Evolutionary conservation across 2,113 vertebrate species (phyloP).

Genomic region (Xenopus borealis): DNA sequence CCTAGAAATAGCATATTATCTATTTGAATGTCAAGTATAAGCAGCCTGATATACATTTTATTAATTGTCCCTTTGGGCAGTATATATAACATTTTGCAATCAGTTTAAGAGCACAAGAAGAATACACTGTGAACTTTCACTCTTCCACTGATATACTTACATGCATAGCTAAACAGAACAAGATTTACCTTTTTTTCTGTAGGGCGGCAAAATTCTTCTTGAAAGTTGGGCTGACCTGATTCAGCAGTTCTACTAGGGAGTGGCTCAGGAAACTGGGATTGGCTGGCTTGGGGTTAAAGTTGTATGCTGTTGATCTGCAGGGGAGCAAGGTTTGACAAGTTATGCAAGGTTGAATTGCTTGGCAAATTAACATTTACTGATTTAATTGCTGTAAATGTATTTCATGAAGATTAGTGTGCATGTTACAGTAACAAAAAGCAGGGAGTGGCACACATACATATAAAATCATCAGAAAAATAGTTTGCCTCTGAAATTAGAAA

Average conservation of each 20-base stretch:
- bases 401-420: too few relatives aligned
- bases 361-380: not conserved
- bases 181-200: conserved; percentile 88
- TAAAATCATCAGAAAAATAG: not conserved
- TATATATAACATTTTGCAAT: too few relatives aligned
- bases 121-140: too few relatives aligned
- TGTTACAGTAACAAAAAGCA: not conserved
- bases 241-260: conserved; percentile 95
- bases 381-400: not conserved
- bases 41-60: too few relatives aligned
- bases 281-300: conserved; percentile 94
- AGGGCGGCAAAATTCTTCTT: conserved; percentile 94
- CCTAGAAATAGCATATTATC: too few relatives aligned
- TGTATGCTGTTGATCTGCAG: conserved; percentile 91
- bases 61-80: too few relatives aligned
- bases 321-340: not conserved
- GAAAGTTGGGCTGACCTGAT: conserved; percentile 95
- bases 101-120: too few relatives aligned
- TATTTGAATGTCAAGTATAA: too few relatives aligned
- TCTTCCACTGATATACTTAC: too few relatives aligned
- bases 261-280: conserved; percentile 96
- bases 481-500: not conserved
- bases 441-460: not conserved
- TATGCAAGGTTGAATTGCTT: not conserved
- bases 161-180: not conserved